These are phyloP conservation scores for Gopherus flavomarginatus DNA, from an alignment of 2,113 vertebrate genomes.

Conservation along the genomic window DNA sequence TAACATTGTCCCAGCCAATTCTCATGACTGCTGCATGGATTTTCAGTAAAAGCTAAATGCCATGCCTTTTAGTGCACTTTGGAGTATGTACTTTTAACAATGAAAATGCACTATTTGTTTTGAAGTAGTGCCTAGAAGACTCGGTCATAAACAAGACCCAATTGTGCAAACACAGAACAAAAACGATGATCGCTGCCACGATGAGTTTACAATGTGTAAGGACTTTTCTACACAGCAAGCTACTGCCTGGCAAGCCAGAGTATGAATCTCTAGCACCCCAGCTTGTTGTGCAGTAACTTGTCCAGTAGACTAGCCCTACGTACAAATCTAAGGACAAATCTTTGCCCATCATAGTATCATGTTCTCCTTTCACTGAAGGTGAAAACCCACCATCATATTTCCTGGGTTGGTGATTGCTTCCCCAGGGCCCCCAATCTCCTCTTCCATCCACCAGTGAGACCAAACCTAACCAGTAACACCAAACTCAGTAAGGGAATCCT, in stretches of 20 bases:
- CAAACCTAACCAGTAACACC: background rate
- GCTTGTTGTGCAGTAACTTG: background rate
- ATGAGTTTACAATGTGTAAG: slow-evolving; percentile 37
- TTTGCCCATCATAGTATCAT: background rate
- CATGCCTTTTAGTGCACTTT: slow-evolving; percentile 66
- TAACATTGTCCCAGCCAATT: slow-evolving; percentile 62
- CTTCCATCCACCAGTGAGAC: slow-evolving; percentile 7
- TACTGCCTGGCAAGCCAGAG: background rate
- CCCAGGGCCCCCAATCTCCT: slow-evolving; percentile 8
- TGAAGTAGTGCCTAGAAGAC: slow-evolving; percentile 27
- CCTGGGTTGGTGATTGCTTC: slow-evolving; percentile 18
- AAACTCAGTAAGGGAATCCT: background rate
- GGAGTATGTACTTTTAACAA: slow-evolving; percentile 66
- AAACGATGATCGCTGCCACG: background rate
- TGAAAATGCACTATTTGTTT: slow-evolving; percentile 63
- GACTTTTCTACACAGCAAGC: background rate
- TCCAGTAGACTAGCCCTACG: background rate
- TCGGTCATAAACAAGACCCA: background rate
- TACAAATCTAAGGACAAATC: background rate
- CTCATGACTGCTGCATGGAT: slow-evolving; percentile 61
- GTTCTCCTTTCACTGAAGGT: background rate
- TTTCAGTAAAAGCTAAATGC: slow-evolving; percentile 62
- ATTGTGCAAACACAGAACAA: slow-evolving; percentile 30
- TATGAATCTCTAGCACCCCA: background rate
- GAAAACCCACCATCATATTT: slow-evolving; percentile 2